Evolutionary conservation across 2,888 invertebrate species (phyloP), one percentile per base, ranked within the genome.

Genomic region (Cordilura impudica): DNA sequence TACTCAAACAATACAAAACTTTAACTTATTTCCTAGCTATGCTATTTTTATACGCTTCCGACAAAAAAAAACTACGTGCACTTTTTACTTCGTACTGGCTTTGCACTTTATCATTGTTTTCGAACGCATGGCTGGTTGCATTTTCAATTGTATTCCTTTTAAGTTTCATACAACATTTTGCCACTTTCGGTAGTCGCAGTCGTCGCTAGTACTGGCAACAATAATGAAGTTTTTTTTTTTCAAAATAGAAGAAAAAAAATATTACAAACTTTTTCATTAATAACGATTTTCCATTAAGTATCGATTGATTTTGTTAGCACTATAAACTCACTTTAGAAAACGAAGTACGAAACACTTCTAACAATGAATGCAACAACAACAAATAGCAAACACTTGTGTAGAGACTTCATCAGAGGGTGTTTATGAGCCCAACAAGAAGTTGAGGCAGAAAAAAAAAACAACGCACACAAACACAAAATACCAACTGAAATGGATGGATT

Each of bases 281-380:
- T 89, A 88, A 89, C 87, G 88, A 89, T 89, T 88, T 89, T 88
- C 89, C 89, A 88, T 88, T 89, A 88, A 89, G 87, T 87, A 88
- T 88, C 89, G 88, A 89, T 89, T 89, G 88, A 88, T 88, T 88
- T 87, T 83, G 84, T 84, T 84, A 69, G 84, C 85, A 84, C 77
- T 72, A 76, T 56, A 72, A 78, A 76, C 70, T 75, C 72, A 76
- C 75, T 79, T 79, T 75, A 58, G 21, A 75, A 63, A 63, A 70
- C 54, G 75, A 79, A 75, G 71, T 75, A 75, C 39, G 21, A 54
- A 75, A 75, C 75, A 79, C 79, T 79, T 76, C 18, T 66, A 72
- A 78, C 65, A 66, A 61, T 54, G 56, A 63, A 53, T 47, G 31
- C 67, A 71, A 53, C 31, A 53, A 23, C 56, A 69, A 58, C 45